Evolutionary conservation across 92 coral and sea anemone genomes (phyloP).

Genomic region (Heliopora coerulea): DNA sequence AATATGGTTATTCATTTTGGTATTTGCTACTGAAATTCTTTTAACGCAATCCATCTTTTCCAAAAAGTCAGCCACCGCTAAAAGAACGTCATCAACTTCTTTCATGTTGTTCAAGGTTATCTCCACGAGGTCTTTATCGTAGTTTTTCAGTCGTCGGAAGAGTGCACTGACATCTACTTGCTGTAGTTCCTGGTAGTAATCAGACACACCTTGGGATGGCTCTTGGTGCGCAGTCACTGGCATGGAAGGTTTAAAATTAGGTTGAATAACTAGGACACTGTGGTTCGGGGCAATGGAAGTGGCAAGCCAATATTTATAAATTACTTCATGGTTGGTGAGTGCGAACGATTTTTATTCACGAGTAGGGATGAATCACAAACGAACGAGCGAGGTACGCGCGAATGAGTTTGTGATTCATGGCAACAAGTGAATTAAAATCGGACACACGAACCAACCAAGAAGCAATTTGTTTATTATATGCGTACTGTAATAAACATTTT

Average conservation of each 20-base stretch:
- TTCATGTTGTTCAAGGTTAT: conserved; percentile 25
- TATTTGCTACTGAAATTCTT: conserved; percentile 36
- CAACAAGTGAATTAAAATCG: no score
- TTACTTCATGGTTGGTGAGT: no score
- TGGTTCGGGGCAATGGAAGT: no score
- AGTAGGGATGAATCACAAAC: no score
- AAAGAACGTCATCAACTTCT: conserved; percentile 27
- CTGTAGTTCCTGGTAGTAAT: conserved; percentile 34
- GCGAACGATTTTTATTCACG: no score
- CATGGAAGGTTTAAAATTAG: not conserved
- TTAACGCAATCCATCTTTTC: conserved; percentile 19
- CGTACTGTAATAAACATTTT: no score
- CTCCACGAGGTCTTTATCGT: conserved; percentile 12
- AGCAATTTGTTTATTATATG: no score
- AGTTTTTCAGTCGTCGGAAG: conserved; percentile 21
- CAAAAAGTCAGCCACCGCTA: conserved; percentile 24
- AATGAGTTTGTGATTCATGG: no score
- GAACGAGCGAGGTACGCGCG: no score
- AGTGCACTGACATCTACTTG: conserved; percentile 21
- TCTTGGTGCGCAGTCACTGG: not conserved
- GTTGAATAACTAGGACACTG: not conserved
- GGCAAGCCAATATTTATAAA: no score
- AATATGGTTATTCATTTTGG: conserved; percentile 27
- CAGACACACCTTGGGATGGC: conserved; percentile 12
- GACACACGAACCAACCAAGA: no score